phyloP scores from a whole-genome alignment of 1,140 invertebrate genomes.

The Brachionus asplanchnoidis region DNA sequence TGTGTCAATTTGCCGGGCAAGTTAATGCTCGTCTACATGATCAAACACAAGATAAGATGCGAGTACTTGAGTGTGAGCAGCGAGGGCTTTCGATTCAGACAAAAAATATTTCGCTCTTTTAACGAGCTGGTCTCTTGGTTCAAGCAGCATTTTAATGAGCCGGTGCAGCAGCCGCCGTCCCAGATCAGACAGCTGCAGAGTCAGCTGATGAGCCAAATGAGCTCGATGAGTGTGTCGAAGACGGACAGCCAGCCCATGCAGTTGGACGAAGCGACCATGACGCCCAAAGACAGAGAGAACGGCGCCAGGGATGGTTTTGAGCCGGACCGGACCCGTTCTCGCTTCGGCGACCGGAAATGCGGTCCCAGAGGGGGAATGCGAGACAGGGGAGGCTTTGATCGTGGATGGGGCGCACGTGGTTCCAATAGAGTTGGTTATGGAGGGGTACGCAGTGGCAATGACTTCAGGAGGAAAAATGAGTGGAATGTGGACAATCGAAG shows the following conservation, averaged over 20 bases:
- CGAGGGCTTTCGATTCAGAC: constrained; percentile 84
- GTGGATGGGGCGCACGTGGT: not conserved
- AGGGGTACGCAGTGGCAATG: not conserved
- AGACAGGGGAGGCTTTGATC: not conserved
- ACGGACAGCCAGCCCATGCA: not conserved
- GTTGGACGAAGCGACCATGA: not conserved
- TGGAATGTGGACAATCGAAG: not conserved
- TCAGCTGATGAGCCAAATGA: not conserved
- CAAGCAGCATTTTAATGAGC: constrained; percentile 91
- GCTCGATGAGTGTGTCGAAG: not conserved
- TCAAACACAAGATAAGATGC: constrained; percentile 73
- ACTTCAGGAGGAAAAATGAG: not conserved
- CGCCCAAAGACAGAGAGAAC: not conserved
- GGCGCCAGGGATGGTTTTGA: not conserved
- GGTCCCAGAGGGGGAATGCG: not conserved
- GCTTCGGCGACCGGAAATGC: not conserved
- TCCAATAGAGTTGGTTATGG: not conserved
- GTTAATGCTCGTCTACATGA: constrained; percentile 88
- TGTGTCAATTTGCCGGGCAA: constrained; percentile 79
- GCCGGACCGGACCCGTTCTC: not conserved
- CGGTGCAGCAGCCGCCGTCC: constrained; percentile 62
- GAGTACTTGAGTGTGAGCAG: constrained; percentile 80
- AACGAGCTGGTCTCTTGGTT: constrained; percentile 86
- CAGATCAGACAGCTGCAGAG: not conserved
- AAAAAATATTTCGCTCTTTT: constrained; percentile 78